Evolutionary conservation across 2,113 vertebrate species (phyloP).

Genomic region (Sinocyclocheilus anophthalmus): DNA sequence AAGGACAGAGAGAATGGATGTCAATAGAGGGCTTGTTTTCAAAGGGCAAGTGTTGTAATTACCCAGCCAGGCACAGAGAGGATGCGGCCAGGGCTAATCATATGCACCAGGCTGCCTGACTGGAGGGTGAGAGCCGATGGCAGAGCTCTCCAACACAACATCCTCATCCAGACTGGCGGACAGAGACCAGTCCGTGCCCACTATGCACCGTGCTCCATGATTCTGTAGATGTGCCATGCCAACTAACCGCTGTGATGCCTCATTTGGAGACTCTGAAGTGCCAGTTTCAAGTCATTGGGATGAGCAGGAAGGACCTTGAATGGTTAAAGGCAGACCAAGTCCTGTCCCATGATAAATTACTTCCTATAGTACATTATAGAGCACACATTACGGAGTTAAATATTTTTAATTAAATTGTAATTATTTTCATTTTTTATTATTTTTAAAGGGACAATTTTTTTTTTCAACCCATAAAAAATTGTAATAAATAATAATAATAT

Average conservation of each 20-base stretch:
- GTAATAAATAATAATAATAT: neutral
- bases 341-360: constrained; percentile 45
- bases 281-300: constrained; percentile 45
- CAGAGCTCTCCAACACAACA: constrained; percentile 22
- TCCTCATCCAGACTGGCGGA: constrained; percentile 50
- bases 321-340: constrained; percentile 26
- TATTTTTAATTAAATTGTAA: neutral
- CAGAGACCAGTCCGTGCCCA: constrained; percentile 39
- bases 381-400: neutral
- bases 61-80: constrained; percentile 56
- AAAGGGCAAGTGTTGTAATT: constrained; percentile 76
- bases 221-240: constrained; percentile 46
- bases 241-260: constrained; percentile 51
- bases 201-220: constrained; percentile 18
- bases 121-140: constrained; percentile 48
- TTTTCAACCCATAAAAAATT: neutral
- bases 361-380: neutral
- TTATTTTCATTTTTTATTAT: no score
- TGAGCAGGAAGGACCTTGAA: constrained; percentile 52
- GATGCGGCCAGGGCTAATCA: constrained; percentile 56
- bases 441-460: neutral
- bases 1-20: constrained; percentile 42
- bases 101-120: constrained; percentile 56
- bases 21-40: constrained; percentile 66
- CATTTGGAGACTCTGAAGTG: constrained; percentile 49